Base-by-base conservation (phyloP, 2,113 vertebrate genomes). In the Sylvilagus bachmani region DNA sequence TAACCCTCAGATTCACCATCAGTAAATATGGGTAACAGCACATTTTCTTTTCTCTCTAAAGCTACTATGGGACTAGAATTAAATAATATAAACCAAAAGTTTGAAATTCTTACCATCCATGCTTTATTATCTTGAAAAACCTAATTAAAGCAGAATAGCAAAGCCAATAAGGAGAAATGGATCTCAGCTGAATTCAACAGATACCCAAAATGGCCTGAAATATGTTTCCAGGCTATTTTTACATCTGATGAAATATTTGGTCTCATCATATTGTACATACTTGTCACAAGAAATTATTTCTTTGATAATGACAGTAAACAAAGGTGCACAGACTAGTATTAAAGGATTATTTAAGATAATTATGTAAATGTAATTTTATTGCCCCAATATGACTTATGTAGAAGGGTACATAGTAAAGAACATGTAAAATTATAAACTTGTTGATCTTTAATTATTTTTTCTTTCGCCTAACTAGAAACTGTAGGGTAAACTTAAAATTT, bases 91-190 rank as follows among this genome's bases (percentile, higher is more conserved):
- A 95, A 38, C 12, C n/a, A 77, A 97, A 86, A 24, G 12, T 25
- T 38, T 91, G 29, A 94, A 85, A 91, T 73, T 38, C 38, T 85
- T 53, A 93, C 88, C 22, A 75, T 55, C 69, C 58, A 13, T 61
- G 38, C 74, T 62, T 44, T 85, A 27, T 92, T 77, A 93, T 88
- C 77, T 91, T 86, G 70, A 90, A 90, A 97, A 87, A 94, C 9
- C 25, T 73, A 92, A 74, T 64, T 84, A 89, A 44, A 89, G 78
- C 33, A 89, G 95, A 94, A 91, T 13, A 89, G 55, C 38, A 71
- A 75, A 77, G 31, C 86, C 64, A 44, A 88, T 82, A 95, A 89
- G 16, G 10, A 69, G 78, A 94, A 95, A 86, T 13, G 6, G 2
- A 73, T 89, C 95, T 93, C 25, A 86, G n/a, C 2, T 86, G 49